Evolutionary conservation across 2,888 invertebrate species (phyloP), one percentile per base, ranked within the genome.

Genomic region (Drosophila prolongata): DNA sequence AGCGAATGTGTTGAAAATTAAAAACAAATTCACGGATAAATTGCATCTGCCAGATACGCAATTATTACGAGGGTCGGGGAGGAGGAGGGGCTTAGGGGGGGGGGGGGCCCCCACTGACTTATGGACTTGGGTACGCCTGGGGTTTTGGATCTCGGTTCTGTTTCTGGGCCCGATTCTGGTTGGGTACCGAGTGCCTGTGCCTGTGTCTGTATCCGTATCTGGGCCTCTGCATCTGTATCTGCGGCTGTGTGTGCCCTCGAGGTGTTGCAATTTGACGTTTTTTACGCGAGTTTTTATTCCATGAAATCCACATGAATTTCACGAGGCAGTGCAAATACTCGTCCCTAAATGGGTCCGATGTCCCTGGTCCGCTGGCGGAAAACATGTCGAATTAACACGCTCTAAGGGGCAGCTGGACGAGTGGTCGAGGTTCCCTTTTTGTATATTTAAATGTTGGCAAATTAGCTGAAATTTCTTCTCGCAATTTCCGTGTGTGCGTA

Each of bases 1-100:
- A 91, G 92, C 89, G 91, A 92, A 92, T 92, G 92, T 92, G 92
- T 92, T 92, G 92, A 92, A 92, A 92, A 92, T 92, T 92, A 92
- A 92, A 92, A 92, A 92, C 92, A 92, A 92, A 92, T 92, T 92
- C 91, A 90, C 89, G 91, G 91, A 90, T 91, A 91, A 90, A 91
- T 90, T 90, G 90, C 90, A 91, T 90, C 91, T 90, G 91, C 90
- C 87, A 90, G 90, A 87, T 89, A 90, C 90, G 90, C 89, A 90
- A 89, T 90, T 90, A 90, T 89, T 90, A 86, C 79, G 87, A 88
- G 87, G 85, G 84, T 75, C 70, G 16, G 13, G 16, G 13, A 24
- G 46, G 67, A 62, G 65, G 16, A 16, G 52, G 64, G 3, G 19
- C 3, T 19, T 16, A 16, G 44, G 54, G 55, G 61, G 46, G 19